Evolutionary conservation across 2,888 invertebrate species (phyloP), one percentile per base, ranked within the genome.

Genomic region (Ptilodon capucinus): DNA sequence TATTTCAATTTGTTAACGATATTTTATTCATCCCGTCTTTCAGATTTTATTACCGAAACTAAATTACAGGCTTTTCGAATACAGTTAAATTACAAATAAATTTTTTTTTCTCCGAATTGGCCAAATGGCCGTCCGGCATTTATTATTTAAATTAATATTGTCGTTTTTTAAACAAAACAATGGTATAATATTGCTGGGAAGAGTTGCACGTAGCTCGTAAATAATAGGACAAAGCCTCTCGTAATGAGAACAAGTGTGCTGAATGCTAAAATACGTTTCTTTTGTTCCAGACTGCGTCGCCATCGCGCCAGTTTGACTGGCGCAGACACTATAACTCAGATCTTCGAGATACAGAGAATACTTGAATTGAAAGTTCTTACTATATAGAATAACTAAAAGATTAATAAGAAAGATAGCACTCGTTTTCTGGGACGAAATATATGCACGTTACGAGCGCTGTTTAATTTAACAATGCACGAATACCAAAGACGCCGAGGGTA

Each of bases 241-340:
- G 60, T 71, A 74, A 74, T 73, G 71, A 74, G 64, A 54, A 65
- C 60, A 68, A 74, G 69, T 71, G 73, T 51, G 55, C 58, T 62
- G 74, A 73, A 74, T 74, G 57, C 47, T 62, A 63, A 74, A 68
- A 66, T 59, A 66, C 56, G 51, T 51, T 57, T 60, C 60, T 69
- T 68, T 69, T 68, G 63, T 66, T 54, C 48, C 40, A 45, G 48
- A 57, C 46, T 19, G 21, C 21, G 46, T 54, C 50, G 53, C 48
- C 49, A 49, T 23, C 28, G 48, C 35, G 47, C 41, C 25, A 42
- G 52, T 58, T 48, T 63, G 55, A 64, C 58, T 62, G 63, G 58
- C 40, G 38, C 17, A 44, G 23, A 36, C 18, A 48, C 40, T 54
- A 40, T 45, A 30, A 40, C 46, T 50, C 35, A 35, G 19, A 45